Base-by-base conservation (phyloP, 1,140 invertebrate genomes). In the Dreissena polymorpha region DNA sequence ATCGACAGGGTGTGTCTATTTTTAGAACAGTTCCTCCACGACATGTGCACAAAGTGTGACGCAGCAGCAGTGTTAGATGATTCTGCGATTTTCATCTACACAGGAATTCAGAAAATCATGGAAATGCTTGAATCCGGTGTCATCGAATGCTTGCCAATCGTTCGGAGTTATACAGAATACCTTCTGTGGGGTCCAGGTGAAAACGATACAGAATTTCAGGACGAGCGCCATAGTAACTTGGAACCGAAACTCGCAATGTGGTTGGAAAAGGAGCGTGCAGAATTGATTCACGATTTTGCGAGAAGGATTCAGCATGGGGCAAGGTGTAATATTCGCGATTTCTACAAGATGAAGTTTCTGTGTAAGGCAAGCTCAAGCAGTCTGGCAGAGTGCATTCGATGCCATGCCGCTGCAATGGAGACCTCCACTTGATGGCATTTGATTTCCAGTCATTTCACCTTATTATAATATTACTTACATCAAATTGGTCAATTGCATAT, bases 311-410 rank as follows among this genome's bases (percentile, higher is more conserved):
- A 83, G 81, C 27, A 71, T 71, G 70, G 78, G 53, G 27, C 68
- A 27, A 68, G 86, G 84, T 67, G 73, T 86, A 60, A 80, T 68
- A 83, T 91, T 13, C 86, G 87, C 18, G 89, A 91, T 27, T 91
- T 89, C 68, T 91, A 91, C 81, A 85, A 86, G 10, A 86, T 91
- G 83, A 91, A 91, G 80, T 91, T 91, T 82, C 84, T 91, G 69
- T 79, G 91, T 57, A 91, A 91, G 74, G 87, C 91, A n/a, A 90
- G 87, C 76, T 87, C 90, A 25, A 86, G 86, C 18, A 89, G 88
- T 67, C 83, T 91, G 68, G 86, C 88, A 3, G 91, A 91, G 63
- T 88, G 88, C 85, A 84, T 89, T n/a, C 70, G 89, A 14, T 80
- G 86, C 69, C 82, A 88, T 81, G 39, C 78, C 25, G 27, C 69